These are phyloP conservation scores for Nephrocerus scutellatus DNA, from an alignment of 2,888 invertebrate species.

Conservation along the genomic window DNA sequence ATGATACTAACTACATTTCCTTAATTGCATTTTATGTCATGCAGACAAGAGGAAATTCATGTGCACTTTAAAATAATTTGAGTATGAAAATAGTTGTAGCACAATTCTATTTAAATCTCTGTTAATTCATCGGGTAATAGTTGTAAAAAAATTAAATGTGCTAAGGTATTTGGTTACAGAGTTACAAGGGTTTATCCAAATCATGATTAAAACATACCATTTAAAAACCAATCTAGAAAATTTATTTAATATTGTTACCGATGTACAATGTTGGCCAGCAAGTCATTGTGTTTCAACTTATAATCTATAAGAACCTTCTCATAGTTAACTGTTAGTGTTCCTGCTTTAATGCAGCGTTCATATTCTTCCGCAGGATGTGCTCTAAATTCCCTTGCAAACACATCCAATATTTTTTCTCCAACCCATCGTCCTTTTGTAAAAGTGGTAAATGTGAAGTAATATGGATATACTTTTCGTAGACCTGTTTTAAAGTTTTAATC, in stretches of 20 bases:
- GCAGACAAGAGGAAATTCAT: too few relatives aligned
- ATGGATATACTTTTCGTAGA: conserved; percentile 92
- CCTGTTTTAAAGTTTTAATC: too few relatives aligned
- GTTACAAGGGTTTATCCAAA: too few relatives aligned
- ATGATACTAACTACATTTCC: too few relatives aligned
- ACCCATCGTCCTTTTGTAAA: conserved; percentile 97
- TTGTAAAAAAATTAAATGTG: conserved; percentile 1
- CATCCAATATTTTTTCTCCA: conserved; percentile 84
- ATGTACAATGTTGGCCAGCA: conserved; percentile 88
- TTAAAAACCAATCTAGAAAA: too few relatives aligned
- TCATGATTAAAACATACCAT: too few relatives aligned
- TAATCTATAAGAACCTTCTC: conserved; percentile 87
- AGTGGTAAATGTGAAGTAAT: conserved; percentile 93
- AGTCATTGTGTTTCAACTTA: conserved; percentile 85
- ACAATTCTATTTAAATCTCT: background rate
- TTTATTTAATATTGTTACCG: too few relatives aligned
- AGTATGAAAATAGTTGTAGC: too few relatives aligned
- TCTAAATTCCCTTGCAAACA: conserved; percentile 87
- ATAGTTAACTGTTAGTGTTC: conserved; percentile 89
- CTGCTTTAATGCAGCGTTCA: conserved; percentile 83
- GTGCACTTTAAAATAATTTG: too few relatives aligned
- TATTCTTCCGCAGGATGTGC: conserved; percentile 92
- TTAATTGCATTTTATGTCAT: too few relatives aligned
- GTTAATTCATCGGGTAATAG: background rate
- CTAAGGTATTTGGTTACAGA: conserved; percentile 5